Conservation (phyloP, 1,140 invertebrate species). For the Macrosteles quadrilineatus region DNA sequence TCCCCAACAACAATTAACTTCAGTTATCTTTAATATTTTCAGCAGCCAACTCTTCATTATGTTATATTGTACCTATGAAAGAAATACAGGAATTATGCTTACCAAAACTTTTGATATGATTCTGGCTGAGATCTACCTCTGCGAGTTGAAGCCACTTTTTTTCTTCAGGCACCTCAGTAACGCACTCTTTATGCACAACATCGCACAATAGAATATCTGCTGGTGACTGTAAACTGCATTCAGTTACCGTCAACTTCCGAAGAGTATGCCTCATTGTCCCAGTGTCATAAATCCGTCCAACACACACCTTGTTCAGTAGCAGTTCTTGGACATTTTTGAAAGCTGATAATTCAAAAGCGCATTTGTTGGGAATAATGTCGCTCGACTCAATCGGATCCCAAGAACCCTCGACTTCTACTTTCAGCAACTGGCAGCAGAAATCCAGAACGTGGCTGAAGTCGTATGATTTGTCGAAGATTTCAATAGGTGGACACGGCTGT, state of each 20-base stretch:
- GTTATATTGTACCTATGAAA: neutral
- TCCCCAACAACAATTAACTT: too few species aligned
- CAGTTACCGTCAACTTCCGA: conserved; percentile 59
- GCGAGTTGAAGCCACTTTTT: conserved; percentile 60
- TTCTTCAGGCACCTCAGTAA: conserved; percentile 53
- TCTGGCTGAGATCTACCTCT: conserved; percentile 75
- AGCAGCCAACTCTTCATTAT: neutral
- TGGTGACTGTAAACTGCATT: conserved; percentile 61
- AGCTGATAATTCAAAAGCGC: conserved; percentile 75
- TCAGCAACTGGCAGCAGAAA: conserved; percentile 74
- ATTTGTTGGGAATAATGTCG: conserved; percentile 78
- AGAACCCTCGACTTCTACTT: conserved; percentile 68
- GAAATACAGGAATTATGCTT: conserved; percentile 12
- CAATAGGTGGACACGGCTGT: conserved; percentile 75
- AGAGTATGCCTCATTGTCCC: conserved; percentile 68
- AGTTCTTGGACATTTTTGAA: conserved; percentile 73
- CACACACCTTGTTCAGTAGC: conserved; percentile 61
- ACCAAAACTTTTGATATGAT: conserved; percentile 72
- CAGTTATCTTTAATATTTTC: too few species aligned
- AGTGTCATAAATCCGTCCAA: conserved; percentile 65
- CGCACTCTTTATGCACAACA: conserved; percentile 57
- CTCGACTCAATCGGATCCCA: conserved; percentile 66
- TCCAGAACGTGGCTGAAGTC: conserved; percentile 91
- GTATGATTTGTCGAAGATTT: conserved; percentile 66
- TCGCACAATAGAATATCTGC: conserved; percentile 77